These are phyloP conservation scores for Elgaria multicarinata DNA, from an alignment of 2,113 vertebrate genomes.

Conservation along the genomic window DNA sequence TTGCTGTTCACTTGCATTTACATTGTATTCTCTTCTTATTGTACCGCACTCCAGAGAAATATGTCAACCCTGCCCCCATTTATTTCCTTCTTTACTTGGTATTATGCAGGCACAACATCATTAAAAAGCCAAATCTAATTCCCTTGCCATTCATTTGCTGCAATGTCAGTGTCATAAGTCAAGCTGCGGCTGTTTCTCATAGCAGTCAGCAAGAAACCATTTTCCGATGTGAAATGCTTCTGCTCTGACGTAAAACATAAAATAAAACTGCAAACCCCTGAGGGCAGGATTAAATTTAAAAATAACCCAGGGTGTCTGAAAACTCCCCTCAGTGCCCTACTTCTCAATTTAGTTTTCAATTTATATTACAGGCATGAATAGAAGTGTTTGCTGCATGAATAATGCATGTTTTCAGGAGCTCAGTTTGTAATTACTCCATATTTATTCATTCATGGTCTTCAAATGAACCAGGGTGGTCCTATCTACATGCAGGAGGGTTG, in stretches of 20 bases:
- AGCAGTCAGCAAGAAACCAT: constrained; percentile 23
- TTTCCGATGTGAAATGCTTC: constrained; percentile 31
- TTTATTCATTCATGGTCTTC: constrained; percentile 60
- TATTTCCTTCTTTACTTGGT: not conserved
- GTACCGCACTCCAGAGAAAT: constrained; percentile 14
- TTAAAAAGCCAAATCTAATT: constrained; percentile 21
- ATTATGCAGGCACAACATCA: constrained; percentile 16
- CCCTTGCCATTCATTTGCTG: constrained; percentile 21
- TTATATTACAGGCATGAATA: constrained; percentile 45
- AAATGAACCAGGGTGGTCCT: constrained; percentile 26
- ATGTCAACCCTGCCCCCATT: not conserved
- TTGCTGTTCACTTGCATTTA: constrained; percentile 9
- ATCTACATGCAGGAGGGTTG: constrained; percentile 32
- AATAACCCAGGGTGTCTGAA: constrained; percentile 57
- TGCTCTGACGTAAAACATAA: constrained; percentile 43
- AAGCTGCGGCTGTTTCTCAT: constrained; percentile 14
- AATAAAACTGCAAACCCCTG: constrained; percentile 42
- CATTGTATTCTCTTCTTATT: constrained; percentile 24
- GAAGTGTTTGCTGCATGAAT: constrained; percentile 57
- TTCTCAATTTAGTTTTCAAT: constrained; percentile 58
- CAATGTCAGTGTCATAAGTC: constrained; percentile 32
- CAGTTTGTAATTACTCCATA: not conserved
- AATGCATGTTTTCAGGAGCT: constrained; percentile 40
- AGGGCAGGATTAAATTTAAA: constrained; percentile 54
- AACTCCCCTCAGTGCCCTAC: constrained; percentile 49